Evolutionary conservation across 2,113 vertebrate genomes (phyloP).

Genomic region (Anguilla rostrata): DNA sequence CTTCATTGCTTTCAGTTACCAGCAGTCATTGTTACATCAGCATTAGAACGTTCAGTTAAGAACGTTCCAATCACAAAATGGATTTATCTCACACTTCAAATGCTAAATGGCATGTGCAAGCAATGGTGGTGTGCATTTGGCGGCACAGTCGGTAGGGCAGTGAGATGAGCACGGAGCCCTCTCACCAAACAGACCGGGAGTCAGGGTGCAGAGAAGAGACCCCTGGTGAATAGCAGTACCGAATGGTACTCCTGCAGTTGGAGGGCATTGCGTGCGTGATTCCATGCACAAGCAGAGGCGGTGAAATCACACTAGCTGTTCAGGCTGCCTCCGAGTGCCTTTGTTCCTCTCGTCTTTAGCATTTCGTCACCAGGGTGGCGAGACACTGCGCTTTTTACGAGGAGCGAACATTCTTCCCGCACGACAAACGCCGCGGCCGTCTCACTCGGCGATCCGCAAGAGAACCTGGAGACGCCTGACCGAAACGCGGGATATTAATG

Average conservation of each 20-base stretch:
- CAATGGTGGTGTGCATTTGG: conserved; percentile 52
- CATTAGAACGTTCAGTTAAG: too few species aligned
- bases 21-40: too few species aligned
- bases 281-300: neutral
- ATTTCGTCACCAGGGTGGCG: neutral
- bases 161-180: conserved; percentile 27
- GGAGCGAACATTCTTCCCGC: neutral
- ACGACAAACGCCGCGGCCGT: neutral
- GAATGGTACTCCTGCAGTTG: neutral
- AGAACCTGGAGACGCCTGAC: neutral
- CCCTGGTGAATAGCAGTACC: neutral
- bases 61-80: too few species aligned
- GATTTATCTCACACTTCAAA: too few species aligned
- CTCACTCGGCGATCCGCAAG: neutral
- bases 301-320: neutral
- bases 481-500: neutral
- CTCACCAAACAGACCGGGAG: neutral
- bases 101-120: neutral
- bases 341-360: neutral
- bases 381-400: neutral
- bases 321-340: neutral
- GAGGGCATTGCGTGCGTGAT: neutral
- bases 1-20: too few species aligned
- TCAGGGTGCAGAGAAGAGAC: neutral
- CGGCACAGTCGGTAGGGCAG: conserved; percentile 51